Evolutionary conservation across 2,113 vertebrate genomes (phyloP).

Genomic region (Tenebrosternarchus preto): DNA sequence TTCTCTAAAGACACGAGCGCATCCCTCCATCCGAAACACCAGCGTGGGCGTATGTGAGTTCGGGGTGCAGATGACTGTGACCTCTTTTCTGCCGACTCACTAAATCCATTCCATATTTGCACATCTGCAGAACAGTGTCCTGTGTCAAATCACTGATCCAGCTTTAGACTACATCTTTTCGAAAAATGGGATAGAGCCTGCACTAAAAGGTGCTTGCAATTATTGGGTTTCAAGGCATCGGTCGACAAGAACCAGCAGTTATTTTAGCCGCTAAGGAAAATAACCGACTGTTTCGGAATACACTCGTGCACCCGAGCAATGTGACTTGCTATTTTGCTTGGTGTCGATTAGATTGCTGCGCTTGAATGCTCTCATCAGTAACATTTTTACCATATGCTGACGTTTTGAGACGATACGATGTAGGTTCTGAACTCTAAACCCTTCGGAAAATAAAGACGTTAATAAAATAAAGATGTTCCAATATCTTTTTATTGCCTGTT

Average conservation of each 20-base stretch:
- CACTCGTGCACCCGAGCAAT: too few species aligned
- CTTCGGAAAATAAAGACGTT: too few species aligned
- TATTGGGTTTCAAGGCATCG: too few species aligned
- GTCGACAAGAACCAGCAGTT: background rate
- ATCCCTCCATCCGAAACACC: background rate
- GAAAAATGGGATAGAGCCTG: background rate
- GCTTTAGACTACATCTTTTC: background rate
- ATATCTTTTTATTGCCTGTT: background rate
- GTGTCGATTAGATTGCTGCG: background rate
- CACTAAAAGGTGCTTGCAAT: background rate
- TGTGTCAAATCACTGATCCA: background rate
- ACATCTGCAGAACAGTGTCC: background rate
- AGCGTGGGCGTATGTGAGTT: background rate
- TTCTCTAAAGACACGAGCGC: background rate
- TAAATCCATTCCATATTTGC: background rate
- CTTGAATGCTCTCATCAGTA: background rate
- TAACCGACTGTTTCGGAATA: too few species aligned
- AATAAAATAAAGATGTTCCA: too few species aligned
- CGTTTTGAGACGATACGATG: too few species aligned
- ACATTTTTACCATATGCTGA: background rate
- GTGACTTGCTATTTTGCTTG: too few species aligned
- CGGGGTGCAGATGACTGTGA: slow-evolving; percentile 22
- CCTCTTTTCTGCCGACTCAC: slow-evolving; percentile 28
- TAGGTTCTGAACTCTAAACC: too few species aligned
- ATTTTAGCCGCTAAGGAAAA: background rate